Evolutionary conservation across 2,888 invertebrate species (phyloP).

Genomic region (Neria commutata): DNA sequence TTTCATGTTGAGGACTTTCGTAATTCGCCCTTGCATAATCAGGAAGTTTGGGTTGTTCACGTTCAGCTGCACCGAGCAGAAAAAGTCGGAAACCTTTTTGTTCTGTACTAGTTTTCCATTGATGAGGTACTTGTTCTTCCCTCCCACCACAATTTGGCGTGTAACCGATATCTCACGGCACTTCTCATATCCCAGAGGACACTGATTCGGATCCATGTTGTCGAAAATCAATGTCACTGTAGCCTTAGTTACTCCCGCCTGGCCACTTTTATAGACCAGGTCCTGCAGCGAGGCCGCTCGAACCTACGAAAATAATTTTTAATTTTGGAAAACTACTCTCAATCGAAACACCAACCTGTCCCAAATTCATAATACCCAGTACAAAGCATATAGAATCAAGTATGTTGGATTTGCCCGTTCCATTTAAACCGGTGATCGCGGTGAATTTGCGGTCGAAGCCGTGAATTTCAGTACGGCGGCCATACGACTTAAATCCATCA

Average conservation of each 20-base stretch:
- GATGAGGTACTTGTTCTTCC: conserved; percentile 91
- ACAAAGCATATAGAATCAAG: conserved; percentile 98
- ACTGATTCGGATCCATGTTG: conserved; percentile 79
- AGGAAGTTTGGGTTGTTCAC: conserved; percentile 99
- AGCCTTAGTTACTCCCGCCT: conserved; percentile 94
- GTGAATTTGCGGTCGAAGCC: conserved; percentile 96
- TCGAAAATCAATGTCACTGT: conserved; percentile 96
- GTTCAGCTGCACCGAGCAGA: conserved; percentile 95
- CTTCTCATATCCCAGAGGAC: conserved; percentile 91
- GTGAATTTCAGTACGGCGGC: conserved; percentile 86
- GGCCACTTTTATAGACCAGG: conserved; percentile 96
- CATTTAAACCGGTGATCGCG: conserved; percentile 97
- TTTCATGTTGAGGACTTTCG: conserved; percentile 99
- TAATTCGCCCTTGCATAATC: conserved; percentile 99
- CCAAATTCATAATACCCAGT: conserved; percentile 90
- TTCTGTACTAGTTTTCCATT: conserved; percentile 91
- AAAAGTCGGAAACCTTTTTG: conserved; percentile 90
- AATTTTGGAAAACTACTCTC: neutral
- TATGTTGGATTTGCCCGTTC: conserved; percentile 97
- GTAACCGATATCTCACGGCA: conserved; percentile 91
- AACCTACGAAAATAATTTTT: conserved; percentile 71
- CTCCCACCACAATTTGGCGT: conserved; percentile 83
- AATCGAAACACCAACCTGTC: conserved; percentile 74
- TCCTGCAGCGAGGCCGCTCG: conserved; percentile 90
- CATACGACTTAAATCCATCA: conserved; percentile 99